Evolutionary conservation across 2,113 vertebrate genomes (phyloP).

Genomic region (Psephotus haematonotus): DNA sequence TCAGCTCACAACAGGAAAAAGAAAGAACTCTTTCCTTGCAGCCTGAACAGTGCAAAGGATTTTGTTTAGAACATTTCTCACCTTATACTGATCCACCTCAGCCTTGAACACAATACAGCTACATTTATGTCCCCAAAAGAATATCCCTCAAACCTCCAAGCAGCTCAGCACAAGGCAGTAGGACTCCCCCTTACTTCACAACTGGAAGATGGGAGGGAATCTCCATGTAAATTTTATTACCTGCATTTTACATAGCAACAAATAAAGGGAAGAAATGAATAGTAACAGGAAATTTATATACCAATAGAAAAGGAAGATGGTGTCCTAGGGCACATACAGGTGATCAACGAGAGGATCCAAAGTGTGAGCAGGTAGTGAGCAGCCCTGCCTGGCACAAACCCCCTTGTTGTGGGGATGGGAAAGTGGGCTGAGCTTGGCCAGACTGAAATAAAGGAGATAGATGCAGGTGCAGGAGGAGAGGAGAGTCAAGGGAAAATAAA

Average conservation of each 20-base stretch:
- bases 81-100: neutral
- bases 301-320: neutral
- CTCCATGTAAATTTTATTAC: neutral
- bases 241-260: neutral
- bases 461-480: neutral
- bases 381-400: neutral
- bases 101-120: neutral
- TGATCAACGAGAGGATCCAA: neutral
- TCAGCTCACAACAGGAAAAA: neutral
- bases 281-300: neutral
- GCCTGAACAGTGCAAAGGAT: neutral
- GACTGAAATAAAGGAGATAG: neutral
- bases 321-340: neutral
- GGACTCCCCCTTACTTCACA: neutral
- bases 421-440: neutral
- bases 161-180: neutral
- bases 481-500: neutral
- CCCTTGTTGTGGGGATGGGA: too few species aligned
- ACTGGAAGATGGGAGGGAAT: neutral
- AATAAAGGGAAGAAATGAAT: neutral
- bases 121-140: neutral
- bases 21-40: neutral
- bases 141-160: neutral
- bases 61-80: neutral
- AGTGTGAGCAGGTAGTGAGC: rapidly evolving